Evolutionary conservation across 1,140 invertebrate species (phyloP), one percentile per base, ranked within the genome.

Genomic region (Pentalonia nigronervosa): DNA sequence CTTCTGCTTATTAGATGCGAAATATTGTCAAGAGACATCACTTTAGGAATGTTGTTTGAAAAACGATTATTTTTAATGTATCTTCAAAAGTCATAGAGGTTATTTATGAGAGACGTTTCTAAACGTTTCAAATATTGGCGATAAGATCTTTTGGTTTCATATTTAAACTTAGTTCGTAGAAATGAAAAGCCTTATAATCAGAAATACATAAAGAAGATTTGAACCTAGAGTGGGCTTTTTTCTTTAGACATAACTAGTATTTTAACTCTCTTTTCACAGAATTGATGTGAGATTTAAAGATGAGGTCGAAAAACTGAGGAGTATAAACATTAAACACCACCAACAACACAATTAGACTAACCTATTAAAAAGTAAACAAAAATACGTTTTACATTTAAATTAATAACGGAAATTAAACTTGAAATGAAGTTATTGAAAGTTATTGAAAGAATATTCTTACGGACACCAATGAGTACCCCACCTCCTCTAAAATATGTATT

Each of bases 251-350:
- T 25, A 67, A 67, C 25, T n/a, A 67, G 11, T 9, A 9, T 9
- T 67, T 11, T 67, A 30, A 67, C 0, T n/a, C 60, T 67, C n/a
- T 30, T 30, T n/a, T n/a, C 60, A 87, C 23, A 25, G 14, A 87
- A 21, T 14, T 17, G 1, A 45, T 17, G 17, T 87, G 84, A 14
- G 84, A 87, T 45, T 48, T 21, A 87, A 48, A 87, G 48, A 87
- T 41, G 1, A 8, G 20, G 1, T 14, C 2, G 23, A 3, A 23
- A 6, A 45, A 87, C 0, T 11, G 84, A 0, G 84, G 84, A 41
- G 84, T n/a, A n/a, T n/a, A 45, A 47, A 87, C 48, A 25, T n/a
- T 87, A 87, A 2, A 87, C 84, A 11, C 84, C 84, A 87, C 84
- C 84, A 45, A 87, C 41, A 87, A 87, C n/a, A n/a, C n/a, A 41